Base-by-base conservation (phyloP, 2,113 vertebrate genomes). In the Lophochroa leadbeateri region DNA sequence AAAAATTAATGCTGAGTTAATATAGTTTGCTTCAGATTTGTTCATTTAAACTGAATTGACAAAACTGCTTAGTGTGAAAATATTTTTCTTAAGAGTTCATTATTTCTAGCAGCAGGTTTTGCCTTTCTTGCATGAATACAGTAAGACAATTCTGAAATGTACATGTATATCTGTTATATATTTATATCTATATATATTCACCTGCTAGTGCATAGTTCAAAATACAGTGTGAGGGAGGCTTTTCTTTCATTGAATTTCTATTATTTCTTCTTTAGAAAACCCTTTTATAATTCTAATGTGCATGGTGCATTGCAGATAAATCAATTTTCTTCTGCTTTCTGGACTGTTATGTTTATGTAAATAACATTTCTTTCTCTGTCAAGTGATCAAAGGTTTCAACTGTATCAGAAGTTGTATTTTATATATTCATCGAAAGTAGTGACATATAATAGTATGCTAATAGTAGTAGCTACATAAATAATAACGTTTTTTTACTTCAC, bases 291-390 rank as follows among this genome's bases (percentile, higher is more conserved):
- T 91, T 93, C 43, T 78, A 72, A 75, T 37, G 37, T n/a, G 60
- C 67, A 43, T 17, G 6, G 74, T 55, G 65, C 53, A 41, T 69
- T 74, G 69, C 52, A 91, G 78, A 81, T 76, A 92, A 93, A 91
- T 82, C 31, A 24, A 46, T 68, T 88, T 75, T 86, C 43, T 75
- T 88, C 69, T 70, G 35, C 82, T 84, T 80, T 90, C 37, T 94
- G 58, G 91, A 85, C 29, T 33, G 17, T 79, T 90, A 67, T 71
- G 76, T 75, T 74, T 91, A 84, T 92, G 77, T 93, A 95, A 97
- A 96, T 96, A 92, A 75, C 43, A 61, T 70, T 60, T 95, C 39
- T 37, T 90, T 95, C n/a, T 88, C 44, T 89, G 46, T 79, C 60
- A 94, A 92, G 41, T 31, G 28, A 86, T 88, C 65, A 96, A 92